phyloP scores from a whole-genome alignment of 2,797 vertebrate species.

The Manis javanica region DNA sequence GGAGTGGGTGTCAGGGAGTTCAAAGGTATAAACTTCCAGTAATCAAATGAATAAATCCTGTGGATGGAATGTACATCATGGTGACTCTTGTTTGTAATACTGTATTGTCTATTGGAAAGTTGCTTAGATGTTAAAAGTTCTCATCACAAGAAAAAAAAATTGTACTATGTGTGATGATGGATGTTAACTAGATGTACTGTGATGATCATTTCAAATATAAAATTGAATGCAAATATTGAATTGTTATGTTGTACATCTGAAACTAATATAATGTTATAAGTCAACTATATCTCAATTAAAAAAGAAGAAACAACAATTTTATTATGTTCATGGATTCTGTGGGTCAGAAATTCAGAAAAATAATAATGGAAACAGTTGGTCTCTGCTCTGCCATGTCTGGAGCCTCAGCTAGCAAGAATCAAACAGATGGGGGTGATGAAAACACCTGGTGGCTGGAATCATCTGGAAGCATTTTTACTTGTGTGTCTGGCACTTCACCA shows the following conservation, averaged over 20 bases:
- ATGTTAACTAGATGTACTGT: no score
- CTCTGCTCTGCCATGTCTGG: neutral
- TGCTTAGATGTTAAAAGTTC: neutral
- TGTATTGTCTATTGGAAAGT: neutral
- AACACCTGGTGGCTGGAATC: neutral
- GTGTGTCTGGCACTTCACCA: neutral
- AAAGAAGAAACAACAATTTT: neutral
- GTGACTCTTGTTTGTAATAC: neutral
- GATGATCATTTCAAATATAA: neutral
- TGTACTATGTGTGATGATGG: neutral
- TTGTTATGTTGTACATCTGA: neutral
- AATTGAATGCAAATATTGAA: neutral
- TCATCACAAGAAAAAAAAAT: neutral
- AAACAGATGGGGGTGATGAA: neutral
- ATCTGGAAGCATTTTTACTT: neutral
- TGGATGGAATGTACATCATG: neutral
- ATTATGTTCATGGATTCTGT: neutral
- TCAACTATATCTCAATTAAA: neutral
- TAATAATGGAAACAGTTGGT: neutral
- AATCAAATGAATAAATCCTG: neutral
- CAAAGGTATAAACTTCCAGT: neutral
- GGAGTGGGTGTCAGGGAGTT: neutral
- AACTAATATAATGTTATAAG: neutral
- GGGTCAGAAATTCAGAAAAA: slow-evolving; percentile 17
- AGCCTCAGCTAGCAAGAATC: neutral